These are phyloP conservation scores for Thalassophryne amazonica DNA, from an alignment of 2,797 vertebrate species.

Conservation along the genomic window DNA sequence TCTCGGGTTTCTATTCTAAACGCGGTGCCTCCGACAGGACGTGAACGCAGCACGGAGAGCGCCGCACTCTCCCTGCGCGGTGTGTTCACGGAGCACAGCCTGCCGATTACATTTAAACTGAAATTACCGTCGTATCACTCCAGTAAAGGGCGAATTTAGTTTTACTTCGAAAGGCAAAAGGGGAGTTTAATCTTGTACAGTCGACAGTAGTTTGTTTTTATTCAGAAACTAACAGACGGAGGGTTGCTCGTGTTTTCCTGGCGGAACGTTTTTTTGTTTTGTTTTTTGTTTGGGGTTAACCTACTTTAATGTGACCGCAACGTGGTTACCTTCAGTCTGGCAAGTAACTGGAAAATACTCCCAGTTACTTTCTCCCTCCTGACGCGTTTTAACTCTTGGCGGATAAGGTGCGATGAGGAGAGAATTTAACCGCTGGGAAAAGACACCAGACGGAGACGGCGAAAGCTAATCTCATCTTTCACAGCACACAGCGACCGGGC, in stretches of 20 bases:
- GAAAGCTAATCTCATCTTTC: conserved; percentile 48
- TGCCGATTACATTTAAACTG: conserved; percentile 24
- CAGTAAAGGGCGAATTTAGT: neutral
- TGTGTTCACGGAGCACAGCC: neutral
- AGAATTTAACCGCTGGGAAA: conserved; percentile 24
- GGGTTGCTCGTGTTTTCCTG: conserved; percentile 24
- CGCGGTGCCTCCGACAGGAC: conserved; percentile 19
- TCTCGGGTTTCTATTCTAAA: too few species aligned
- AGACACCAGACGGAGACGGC: conserved; percentile 54
- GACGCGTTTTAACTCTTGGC: conserved; percentile 15
- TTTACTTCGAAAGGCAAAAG: neutral
- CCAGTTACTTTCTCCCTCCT: neutral
- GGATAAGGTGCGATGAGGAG: conserved; percentile 45
- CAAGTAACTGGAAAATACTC: neutral
- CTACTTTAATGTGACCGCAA: conserved; percentile 9
- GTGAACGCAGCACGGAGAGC: conserved; percentile 40
- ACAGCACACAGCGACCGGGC: conserved; percentile 13
- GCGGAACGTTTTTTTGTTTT: conserved; percentile 48
- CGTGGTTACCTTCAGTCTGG: conserved; percentile 6
- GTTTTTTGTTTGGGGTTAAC: conserved; percentile 45
- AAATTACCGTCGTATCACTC: neutral
- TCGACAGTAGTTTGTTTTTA: neutral
- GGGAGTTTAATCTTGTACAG: neutral
- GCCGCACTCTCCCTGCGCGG: conserved; percentile 5
- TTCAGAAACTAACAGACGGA: conserved; percentile 6